A percentile compares a stretch with the other conserved stretches of the same genome.
Conservation (phyloP, 1,140 invertebrate genomes). For the Meloidogyne hapla region DNA sequence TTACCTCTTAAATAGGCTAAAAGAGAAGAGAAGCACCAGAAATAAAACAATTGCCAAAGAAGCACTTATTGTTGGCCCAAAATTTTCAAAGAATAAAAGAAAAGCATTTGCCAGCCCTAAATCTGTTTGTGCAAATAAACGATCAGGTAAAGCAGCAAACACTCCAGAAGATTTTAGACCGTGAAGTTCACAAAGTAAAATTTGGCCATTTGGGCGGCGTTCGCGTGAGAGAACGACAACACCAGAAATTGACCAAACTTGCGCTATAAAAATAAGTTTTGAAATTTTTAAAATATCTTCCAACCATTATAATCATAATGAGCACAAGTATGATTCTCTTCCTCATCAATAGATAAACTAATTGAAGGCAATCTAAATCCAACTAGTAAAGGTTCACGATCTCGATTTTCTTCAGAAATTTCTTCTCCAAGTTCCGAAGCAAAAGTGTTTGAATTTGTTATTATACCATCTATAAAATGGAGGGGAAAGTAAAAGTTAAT, state of each 20-base stretch:
- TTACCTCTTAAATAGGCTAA: slow-evolving; percentile 32
- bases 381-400: slow-evolving; percentile 7
- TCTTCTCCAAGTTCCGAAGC: neutral
- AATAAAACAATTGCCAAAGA: slow-evolving; percentile 27
- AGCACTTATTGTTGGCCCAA: slow-evolving; percentile 36
- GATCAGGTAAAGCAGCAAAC: neutral
- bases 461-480: neutral
- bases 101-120: slow-evolving; percentile 29
- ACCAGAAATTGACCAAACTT: slow-evolving; percentile 49
- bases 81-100: slow-evolving; percentile 10
- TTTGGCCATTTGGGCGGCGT: slow-evolving; percentile 10
- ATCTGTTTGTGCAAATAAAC: slow-evolving; percentile 9
- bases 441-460: neutral
- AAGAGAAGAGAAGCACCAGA: slow-evolving; percentile 37
- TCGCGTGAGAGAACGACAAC: slow-evolving; percentile 48
- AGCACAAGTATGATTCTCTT: slow-evolving; percentile 48
- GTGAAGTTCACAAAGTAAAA: slow-evolving; percentile 47
- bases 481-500: too few relatives aligned
- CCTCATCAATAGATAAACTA: neutral
- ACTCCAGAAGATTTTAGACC: slow-evolving; percentile 14
- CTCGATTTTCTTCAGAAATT: neutral
- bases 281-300: neutral
- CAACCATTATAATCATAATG: slow-evolving; percentile 43
- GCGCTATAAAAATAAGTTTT: slow-evolving; percentile 12
- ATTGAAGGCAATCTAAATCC: slow-evolving; percentile 17